Base-by-base conservation (phyloP, 1,140 invertebrate species). In the Nomia melanderi region DNA sequence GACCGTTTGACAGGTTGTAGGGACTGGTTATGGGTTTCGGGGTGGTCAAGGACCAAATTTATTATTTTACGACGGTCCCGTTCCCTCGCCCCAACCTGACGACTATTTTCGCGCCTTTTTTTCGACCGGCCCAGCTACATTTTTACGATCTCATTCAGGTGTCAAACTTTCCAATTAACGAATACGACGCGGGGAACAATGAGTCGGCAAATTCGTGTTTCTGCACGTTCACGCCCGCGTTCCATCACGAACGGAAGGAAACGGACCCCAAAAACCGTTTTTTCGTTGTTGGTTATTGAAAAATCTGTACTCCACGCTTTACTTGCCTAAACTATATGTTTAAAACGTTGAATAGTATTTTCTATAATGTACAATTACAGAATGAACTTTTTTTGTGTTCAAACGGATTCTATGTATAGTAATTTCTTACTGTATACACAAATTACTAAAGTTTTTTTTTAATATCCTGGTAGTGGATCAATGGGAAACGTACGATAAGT, bases 71-170 rank as follows among this genome's bases (percentile, higher is more conserved):
- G 66, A 77, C 9, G 53, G n/a, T 14, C 33, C 5, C 54, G 12
- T 1, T 29, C 54, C 25, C 25, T 5, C 54, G 9, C 25, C 25
- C 17, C 29, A 6, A 17, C 25, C n/a, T 25, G 74, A 70, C 65
- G 31, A 62, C 74, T 60, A 62, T 70, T 77, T 77, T 77, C 74
- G 74, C 74, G 66, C 74, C 74, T 62, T 77, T 67, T 44, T 70
- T 39, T 39, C 25, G 4, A 29, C 14, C 25, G 2, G 8, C 4
- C 7, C 14, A 9, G 33, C 12, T 53, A 71, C 66, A 77, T 33
- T 71, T 77, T 77, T 77, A 77, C 74, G 65, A 77, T 71, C 66
- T 77, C 74, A 70, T 70, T 62, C 66, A 62, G 75, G 75, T 77
- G 75, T 77, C 75, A 70, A 70, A 77, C 75, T 71, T 77, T 70